These are phyloP conservation scores for Cecropterus lyciades DNA, from an alignment of 1,140 invertebrate species.

Conservation along the genomic window DNA sequence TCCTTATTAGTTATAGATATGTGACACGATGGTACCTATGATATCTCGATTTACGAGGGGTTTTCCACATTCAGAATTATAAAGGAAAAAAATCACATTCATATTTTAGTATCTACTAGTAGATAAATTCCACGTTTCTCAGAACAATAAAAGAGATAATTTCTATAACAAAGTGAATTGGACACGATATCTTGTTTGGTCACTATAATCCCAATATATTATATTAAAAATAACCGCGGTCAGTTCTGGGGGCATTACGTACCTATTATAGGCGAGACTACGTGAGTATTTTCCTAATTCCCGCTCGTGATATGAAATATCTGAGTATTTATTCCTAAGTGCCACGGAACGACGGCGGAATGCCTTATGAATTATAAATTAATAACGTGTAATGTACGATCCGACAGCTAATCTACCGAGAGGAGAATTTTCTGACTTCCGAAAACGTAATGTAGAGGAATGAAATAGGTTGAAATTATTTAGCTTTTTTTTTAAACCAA, in stretches of 20 bases:
- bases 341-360: neutral
- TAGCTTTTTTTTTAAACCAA: no score
- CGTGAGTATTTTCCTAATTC: constrained; percentile 38
- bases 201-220: constrained; percentile 22
- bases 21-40: no score
- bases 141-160: no score
- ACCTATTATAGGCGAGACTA: constrained; percentile 35
- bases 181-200: no score
- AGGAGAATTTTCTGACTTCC: neutral
- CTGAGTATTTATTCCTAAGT: constrained; percentile 3
- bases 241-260: constrained; percentile 18
- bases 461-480: neutral
- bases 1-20: no score
- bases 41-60: no score
- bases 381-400: neutral
- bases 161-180: no score
- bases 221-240: constrained; percentile 20
- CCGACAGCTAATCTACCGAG: constrained; percentile 1
- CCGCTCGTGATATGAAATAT: constrained; percentile 30
- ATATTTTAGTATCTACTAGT: no score
- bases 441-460: neutral
- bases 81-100: no score
- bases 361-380: constrained; percentile 5
- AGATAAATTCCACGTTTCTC: no score
- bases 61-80: no score